Conservation (phyloP, 2,113 vertebrate species). For the Lagopus muta region DNA sequence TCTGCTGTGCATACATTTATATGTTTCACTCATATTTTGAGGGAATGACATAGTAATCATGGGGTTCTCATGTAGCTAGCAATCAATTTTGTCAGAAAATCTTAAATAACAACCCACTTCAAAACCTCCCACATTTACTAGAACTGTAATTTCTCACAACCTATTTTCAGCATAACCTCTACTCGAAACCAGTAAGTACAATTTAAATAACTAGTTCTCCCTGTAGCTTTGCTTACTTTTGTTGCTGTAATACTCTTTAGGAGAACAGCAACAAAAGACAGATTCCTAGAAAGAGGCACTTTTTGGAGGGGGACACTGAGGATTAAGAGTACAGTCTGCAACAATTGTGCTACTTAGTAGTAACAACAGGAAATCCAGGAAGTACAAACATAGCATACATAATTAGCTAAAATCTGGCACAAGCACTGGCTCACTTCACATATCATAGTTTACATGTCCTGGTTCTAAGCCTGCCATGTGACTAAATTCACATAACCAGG, state of each 20-base stretch:
- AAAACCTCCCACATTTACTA: background rate
- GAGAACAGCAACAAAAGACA: background rate
- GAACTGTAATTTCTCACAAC: background rate
- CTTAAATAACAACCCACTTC: background rate
- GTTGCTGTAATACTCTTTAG: background rate
- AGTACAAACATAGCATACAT: background rate
- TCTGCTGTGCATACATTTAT: background rate
- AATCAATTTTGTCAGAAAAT: background rate
- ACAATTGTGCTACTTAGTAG: background rate
- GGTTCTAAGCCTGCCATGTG: background rate
- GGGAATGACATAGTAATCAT: background rate
- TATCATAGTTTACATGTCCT: background rate
- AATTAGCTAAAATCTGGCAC: background rate
- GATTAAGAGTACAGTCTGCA: background rate
- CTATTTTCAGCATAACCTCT: background rate
- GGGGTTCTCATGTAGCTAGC: background rate
- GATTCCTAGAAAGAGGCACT: background rate
- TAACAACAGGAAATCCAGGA: background rate
- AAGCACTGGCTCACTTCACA: background rate
- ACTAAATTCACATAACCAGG: conserved; percentile 27
- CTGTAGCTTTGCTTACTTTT: background rate
- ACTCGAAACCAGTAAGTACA: background rate
- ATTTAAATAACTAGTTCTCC: background rate
- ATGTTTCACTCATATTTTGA: background rate
- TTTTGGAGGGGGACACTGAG: background rate